phyloP scores from a whole-genome alignment of 2,797 vertebrate genomes.

The Clangula hyemalis region DNA sequence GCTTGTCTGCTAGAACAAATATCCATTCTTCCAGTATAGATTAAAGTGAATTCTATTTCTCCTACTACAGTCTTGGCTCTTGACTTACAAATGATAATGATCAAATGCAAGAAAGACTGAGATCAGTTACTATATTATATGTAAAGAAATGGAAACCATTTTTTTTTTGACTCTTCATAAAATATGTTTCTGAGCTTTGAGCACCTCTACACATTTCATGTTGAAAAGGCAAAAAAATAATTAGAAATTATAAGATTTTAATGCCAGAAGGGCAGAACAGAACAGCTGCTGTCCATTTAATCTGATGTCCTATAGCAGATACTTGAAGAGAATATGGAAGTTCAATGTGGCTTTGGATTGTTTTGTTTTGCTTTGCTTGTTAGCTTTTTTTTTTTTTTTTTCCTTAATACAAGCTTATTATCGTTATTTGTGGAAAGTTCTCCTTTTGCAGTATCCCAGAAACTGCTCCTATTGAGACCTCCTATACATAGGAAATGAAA shows the following conservation, averaged over 20 bases:
- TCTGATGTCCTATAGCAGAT: neutral
- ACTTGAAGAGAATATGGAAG: neutral
- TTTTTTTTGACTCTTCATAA: neutral
- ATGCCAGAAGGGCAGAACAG: neutral
- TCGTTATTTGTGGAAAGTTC: neutral
- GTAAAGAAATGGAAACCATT: neutral
- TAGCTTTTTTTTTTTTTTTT: neutral
- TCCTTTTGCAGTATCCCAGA: neutral
- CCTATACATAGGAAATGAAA: neutral
- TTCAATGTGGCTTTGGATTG: neutral
- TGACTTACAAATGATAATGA: neutral
- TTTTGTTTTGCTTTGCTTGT: neutral
- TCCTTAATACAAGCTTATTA: neutral
- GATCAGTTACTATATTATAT: neutral
- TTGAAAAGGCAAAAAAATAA: neutral
- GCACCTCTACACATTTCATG: neutral
- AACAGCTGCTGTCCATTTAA: neutral
- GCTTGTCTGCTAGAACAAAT: constrained; percentile 17
- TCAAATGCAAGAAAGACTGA: constrained; percentile 15
- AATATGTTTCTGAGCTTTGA: neutral
- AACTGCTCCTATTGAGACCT: neutral
- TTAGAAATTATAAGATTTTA: neutral
- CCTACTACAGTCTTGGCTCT: neutral
- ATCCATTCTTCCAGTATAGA: constrained; percentile 4
- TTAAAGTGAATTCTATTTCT: constrained; percentile 35